phyloP scores from a whole-genome alignment of 2,113 vertebrate species.

The Xiphophorus hellerii region DNA sequence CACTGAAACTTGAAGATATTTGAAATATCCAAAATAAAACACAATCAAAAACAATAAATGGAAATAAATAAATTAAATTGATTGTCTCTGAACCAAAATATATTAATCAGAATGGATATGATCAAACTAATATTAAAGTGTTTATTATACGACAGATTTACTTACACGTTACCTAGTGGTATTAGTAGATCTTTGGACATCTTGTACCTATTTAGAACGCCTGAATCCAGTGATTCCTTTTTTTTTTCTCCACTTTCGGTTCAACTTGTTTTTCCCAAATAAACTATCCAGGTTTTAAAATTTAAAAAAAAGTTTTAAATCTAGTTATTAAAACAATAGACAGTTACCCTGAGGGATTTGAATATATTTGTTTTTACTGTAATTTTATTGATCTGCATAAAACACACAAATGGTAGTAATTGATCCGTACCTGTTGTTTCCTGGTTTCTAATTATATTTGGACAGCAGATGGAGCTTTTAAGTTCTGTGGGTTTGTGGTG shows the following conservation, averaged over 20 bases:
- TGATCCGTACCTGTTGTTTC: neutral
- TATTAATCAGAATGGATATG: too few species aligned
- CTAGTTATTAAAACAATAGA: neutral
- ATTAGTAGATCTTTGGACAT: neutral
- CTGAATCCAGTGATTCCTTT: neutral
- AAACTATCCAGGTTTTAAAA: neutral
- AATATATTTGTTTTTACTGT: neutral
- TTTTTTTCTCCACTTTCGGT: neutral
- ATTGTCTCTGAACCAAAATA: too few species aligned
- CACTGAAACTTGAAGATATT: too few species aligned
- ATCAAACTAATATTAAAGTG: too few species aligned
- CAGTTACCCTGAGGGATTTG: neutral
- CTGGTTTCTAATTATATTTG: neutral
- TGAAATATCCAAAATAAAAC: too few species aligned
- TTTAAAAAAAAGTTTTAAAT: neutral
- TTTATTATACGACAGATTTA: too few species aligned
- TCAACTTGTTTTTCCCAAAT: neutral
- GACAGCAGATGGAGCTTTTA: constrained; percentile 1
- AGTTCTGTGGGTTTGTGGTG: constrained; percentile 7
- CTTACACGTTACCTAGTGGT: neutral
- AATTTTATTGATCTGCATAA: neutral
- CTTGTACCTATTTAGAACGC: neutral
- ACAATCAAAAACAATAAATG: too few species aligned
- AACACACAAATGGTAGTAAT: neutral
- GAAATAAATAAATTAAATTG: too few species aligned